These are phyloP conservation scores for Agriopis leucophaearia DNA, from an alignment of 2,888 invertebrate species.

Conservation along the genomic window DNA sequence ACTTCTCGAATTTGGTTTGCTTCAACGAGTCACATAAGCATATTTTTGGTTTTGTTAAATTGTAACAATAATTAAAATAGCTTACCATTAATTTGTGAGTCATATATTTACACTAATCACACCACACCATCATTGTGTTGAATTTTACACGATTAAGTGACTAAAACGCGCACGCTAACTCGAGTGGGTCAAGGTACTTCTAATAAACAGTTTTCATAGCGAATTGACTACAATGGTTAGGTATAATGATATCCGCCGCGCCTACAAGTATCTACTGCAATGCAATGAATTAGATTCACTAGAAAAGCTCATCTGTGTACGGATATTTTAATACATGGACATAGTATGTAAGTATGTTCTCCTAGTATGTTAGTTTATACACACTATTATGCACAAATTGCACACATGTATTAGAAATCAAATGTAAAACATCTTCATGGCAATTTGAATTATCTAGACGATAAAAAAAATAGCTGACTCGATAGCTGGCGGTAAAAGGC, in stretches of 20 bases:
- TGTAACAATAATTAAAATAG: background rate
- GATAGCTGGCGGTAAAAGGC: no score
- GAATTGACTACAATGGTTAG: slow-evolving; percentile 36
- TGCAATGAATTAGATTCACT: background rate
- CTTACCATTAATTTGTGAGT: background rate
- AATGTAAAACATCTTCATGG: no score
- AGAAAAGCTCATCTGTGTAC: slow-evolving; percentile 16
- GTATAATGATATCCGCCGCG: slow-evolving; percentile 10
- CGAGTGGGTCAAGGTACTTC: slow-evolving; percentile 40
- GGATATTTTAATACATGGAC: no score
- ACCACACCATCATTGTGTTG: slow-evolving; percentile 6
- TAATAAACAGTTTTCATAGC: slow-evolving; percentile 31
- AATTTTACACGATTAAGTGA: slow-evolving; percentile 20
- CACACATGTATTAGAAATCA: no score
- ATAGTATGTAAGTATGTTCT: no score
- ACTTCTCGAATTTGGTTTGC: no score
- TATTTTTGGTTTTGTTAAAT: background rate
- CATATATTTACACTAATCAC: background rate
- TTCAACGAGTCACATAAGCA: no score
- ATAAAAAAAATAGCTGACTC: no score
- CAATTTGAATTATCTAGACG: no score
- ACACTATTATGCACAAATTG: no score
- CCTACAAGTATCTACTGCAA: slow-evolving; percentile 11
- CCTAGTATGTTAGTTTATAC: no score
- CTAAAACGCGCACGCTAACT: slow-evolving; percentile 5